phyloP scores from a whole-genome alignment of 2,888 invertebrate species.

The Hyalella azteca region DNA sequence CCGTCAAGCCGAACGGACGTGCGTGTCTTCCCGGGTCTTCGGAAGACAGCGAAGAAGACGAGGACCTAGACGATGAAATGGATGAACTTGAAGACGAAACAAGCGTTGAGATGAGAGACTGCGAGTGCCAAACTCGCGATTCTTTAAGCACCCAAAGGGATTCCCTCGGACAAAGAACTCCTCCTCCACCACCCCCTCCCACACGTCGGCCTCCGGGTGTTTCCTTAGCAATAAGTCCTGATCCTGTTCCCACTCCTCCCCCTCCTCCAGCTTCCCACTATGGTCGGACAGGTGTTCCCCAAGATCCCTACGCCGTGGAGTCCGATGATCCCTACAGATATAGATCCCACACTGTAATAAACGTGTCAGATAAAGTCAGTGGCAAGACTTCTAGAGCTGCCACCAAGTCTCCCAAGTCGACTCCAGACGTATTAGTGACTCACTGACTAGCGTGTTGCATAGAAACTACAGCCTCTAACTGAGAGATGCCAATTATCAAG shows the following conservation, averaged over 20 bases:
- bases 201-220: conserved; percentile 61
- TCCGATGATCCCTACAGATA: conserved; percentile 41
- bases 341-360: conserved; percentile 19
- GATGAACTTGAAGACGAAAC: conserved; percentile 54
- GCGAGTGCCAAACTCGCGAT: conserved; percentile 83
- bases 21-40: conserved; percentile 45
- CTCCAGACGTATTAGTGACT: conserved; percentile 85
- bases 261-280: conserved; percentile 56
- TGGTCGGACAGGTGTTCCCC: conserved; percentile 42
- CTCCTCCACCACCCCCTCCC: conserved; percentile 58
- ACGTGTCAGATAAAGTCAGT: conserved; percentile 20
- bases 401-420: conserved; percentile 80
- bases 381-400: conserved; percentile 27
- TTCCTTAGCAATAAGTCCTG: conserved; percentile 46
- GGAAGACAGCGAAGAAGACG: conserved; percentile 55
- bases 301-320: conserved; percentile 60
- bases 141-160: conserved; percentile 69
- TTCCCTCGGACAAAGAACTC: conserved; percentile 55
- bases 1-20: conserved; percentile 55
- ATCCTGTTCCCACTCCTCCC: conserved; percentile 55
- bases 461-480: too few relatives aligned
- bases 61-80: conserved; percentile 56
- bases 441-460: conserved; percentile 50
- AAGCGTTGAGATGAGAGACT: conserved; percentile 72
- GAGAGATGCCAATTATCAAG: too few relatives aligned